These are phyloP conservation scores for Palythoa grandiflora DNA, from an alignment of 92 coral and sea anemone genomes.

Conservation along the genomic window DNA sequence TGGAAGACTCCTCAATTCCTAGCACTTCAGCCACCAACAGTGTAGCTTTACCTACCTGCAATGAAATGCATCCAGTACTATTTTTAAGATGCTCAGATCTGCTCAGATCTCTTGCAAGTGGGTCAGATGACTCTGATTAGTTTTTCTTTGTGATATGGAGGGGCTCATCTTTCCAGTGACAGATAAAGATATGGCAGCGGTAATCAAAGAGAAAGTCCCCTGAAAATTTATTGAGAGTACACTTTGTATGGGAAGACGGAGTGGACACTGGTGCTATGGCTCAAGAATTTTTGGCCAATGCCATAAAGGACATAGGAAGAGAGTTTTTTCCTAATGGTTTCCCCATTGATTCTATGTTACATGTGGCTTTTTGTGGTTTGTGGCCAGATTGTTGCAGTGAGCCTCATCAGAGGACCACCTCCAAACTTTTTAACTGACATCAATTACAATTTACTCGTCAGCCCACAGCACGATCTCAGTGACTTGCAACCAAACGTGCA, in stretches of 20 bases:
- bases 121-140: not conserved
- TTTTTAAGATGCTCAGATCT: not conserved
- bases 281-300: conserved; percentile 57
- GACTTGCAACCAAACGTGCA: conserved; percentile 54
- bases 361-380: conserved; percentile 58
- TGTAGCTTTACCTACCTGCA: not conserved
- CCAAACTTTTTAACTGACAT: conserved; percentile 63
- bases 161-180: conserved; percentile 61
- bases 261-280: conserved; percentile 66
- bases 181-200: conserved; percentile 67
- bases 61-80: not conserved
- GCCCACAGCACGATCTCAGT: conserved; percentile 52
- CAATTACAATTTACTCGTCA: conserved; percentile 62
- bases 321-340: conserved; percentile 65
- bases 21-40: not conserved
- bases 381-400: conserved; percentile 66
- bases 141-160: conserved; percentile 69
- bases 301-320: not conserved
- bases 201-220: conserved; percentile 61
- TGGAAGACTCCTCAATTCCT: not conserved
- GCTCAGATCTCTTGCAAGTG: conserved; percentile 2
- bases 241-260: conserved; percentile 74
- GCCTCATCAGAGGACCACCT: conserved; percentile 72
- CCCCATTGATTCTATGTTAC: conserved; percentile 65
- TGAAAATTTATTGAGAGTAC: conserved; percentile 58